Evolutionary conservation across 2,113 vertebrate genomes (phyloP).

Genomic region (Coturnix japonica): DNA sequence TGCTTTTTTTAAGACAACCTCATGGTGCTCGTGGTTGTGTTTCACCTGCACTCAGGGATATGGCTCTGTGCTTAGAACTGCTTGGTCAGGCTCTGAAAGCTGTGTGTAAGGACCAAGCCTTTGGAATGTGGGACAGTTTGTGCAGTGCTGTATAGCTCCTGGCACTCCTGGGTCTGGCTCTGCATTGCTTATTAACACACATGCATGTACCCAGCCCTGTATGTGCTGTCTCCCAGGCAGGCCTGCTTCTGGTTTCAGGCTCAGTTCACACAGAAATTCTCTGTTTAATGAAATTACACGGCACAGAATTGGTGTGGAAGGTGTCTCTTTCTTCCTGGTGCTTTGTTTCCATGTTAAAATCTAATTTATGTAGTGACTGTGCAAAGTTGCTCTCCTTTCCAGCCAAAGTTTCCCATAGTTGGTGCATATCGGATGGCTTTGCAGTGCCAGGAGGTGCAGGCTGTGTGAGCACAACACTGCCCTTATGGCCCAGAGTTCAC

Average conservation of each 20-base stretch:
- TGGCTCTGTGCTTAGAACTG: neutral
- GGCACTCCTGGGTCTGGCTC: neutral
- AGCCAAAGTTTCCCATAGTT: slow-evolving; percentile 21
- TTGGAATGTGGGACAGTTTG: neutral
- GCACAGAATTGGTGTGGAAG: fast-evolving
- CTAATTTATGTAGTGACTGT: neutral
- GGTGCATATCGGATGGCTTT: slow-evolving; percentile 48
- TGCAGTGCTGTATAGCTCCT: neutral
- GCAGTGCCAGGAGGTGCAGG: neutral
- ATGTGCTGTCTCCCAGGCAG: neutral
- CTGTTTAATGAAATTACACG: neutral
- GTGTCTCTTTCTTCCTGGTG: neutral
- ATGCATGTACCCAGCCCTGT: neutral
- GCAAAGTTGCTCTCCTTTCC: neutral
- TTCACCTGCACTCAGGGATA: neutral
- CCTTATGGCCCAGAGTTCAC: too few relatives aligned
- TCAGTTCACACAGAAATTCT: fast-evolving
- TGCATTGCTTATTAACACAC: neutral
- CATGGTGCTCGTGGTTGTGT: neutral
- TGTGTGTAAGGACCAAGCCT: neutral
- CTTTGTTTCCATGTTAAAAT: neutral
- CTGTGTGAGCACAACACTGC: neutral
- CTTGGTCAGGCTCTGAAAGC: neutral
- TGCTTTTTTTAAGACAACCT: neutral
- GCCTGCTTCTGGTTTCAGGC: neutral